phyloP scores from a whole-genome alignment of 2,113 vertebrate species.

The Engraulis encrasicolus region DNA sequence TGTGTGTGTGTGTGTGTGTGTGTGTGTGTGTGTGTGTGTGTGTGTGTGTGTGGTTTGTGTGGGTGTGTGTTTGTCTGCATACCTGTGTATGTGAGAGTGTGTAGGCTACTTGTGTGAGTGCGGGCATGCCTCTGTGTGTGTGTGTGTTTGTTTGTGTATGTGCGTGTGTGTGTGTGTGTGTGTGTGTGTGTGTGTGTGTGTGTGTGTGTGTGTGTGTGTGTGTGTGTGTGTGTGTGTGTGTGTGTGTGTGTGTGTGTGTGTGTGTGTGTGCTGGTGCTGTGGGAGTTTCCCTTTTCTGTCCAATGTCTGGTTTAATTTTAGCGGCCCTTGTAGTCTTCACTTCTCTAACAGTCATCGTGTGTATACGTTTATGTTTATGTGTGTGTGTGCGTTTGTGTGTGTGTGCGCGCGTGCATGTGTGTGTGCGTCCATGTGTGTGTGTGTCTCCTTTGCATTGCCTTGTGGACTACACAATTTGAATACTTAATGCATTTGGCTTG shows the following conservation, averaged over 20 bases:
- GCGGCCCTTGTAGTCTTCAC: no score
- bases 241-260: conserved; percentile 6
- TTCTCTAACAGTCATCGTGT: no score
- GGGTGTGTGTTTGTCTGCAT: conserved; percentile 29
- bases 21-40: not conserved
- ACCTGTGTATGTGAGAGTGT: conserved; percentile 38
- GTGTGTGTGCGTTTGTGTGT: no score
- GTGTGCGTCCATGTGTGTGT: no score
- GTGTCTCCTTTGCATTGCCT: no score
- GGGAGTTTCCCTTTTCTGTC: not conserved
- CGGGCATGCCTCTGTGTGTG: conserved; percentile 28
- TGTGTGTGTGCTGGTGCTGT: not conserved
- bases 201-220: conserved; percentile 42
- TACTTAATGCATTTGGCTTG: no score
- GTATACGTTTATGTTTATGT: no score
- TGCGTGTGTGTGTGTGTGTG: conserved; percentile 26
- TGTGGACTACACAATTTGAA: no score
- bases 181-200: conserved; percentile 27
- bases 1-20: not conserved
- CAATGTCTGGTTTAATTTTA: no score
- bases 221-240: not conserved
- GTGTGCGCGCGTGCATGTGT: no score
- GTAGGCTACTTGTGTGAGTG: conserved; percentile 3
- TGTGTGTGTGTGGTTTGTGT: conserved; percentile 5
- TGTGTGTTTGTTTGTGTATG: conserved; percentile 40